phyloP scores from a whole-genome alignment of 2,888 invertebrate genomes.

The Fissipunctia ypsillon region DNA sequence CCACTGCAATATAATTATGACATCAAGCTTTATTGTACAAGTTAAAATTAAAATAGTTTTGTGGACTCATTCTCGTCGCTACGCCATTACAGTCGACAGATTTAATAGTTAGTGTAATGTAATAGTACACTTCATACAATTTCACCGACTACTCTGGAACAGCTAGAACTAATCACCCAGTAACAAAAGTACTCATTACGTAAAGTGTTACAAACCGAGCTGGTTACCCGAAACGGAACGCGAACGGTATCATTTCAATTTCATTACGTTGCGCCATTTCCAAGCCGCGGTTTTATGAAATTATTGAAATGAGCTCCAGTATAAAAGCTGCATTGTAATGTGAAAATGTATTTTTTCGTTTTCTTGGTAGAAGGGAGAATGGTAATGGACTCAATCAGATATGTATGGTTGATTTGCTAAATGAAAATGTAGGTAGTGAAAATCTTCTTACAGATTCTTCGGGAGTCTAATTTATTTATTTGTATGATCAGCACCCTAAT shows the following conservation, averaged over 20 bases:
- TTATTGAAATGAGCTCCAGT: constrained; percentile 45
- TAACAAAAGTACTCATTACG: constrained; percentile 52
- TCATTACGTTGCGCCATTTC: constrained; percentile 42
- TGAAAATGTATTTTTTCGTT: constrained; percentile 20
- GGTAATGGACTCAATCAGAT: constrained; percentile 41
- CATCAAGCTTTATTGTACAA: constrained; percentile 15
- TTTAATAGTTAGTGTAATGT: constrained; percentile 34
- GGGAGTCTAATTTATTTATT: neutral
- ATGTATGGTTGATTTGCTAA: constrained; percentile 14
- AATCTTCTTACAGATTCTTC: too few relatives aligned
- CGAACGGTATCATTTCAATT: constrained; percentile 36
- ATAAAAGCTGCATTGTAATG: constrained; percentile 61
- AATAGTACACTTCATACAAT: constrained; percentile 27
- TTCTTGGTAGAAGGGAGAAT: constrained; percentile 18
- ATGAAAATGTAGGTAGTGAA: constrained; percentile 1
- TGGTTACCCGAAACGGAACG: constrained; percentile 29
- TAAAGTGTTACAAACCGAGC: constrained; percentile 52
- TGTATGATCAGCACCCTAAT: too few relatives aligned
- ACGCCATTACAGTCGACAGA: constrained; percentile 30
- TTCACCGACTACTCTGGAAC: constrained; percentile 12
- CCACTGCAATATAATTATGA: constrained; percentile 11
- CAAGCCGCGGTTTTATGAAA: constrained; percentile 48
- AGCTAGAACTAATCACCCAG: constrained; percentile 31
- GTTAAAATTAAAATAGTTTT: constrained; percentile 38
- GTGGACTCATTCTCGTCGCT: constrained; percentile 10